phyloP scores from a whole-genome alignment of 2,888 invertebrate genomes.

The Agrotis segetum region DNA sequence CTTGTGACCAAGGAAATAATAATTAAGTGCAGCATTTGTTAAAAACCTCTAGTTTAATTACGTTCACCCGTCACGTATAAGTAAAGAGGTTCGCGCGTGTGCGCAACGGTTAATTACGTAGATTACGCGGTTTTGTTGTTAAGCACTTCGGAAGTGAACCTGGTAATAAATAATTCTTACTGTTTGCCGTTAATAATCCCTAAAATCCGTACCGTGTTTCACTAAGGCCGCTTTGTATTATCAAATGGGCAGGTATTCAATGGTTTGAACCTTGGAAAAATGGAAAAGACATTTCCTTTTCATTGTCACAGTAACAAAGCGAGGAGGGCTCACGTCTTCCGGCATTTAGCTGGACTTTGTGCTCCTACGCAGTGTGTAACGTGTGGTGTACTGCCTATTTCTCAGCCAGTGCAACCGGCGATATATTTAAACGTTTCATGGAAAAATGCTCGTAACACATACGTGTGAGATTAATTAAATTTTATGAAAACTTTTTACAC shows the following conservation, averaged over 20 bases:
- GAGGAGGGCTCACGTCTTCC: constrained; percentile 80
- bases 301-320: constrained; percentile 83
- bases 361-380: constrained; percentile 65
- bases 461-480: constrained; percentile 73
- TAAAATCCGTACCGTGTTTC: constrained; percentile 62
- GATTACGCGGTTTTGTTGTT: constrained; percentile 69
- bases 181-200: constrained; percentile 69
- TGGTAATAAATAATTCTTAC: constrained; percentile 68
- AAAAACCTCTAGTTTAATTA: constrained; percentile 59
- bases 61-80: constrained; percentile 56
- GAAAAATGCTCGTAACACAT: constrained; percentile 65
- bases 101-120: constrained; percentile 65
- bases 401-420: constrained; percentile 39
- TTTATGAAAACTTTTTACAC: constrained; percentile 71
- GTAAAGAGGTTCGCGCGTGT: constrained; percentile 56
- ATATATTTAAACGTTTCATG: constrained; percentile 64
- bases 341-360: constrained; percentile 82
- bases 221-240: constrained; percentile 62
- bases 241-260: constrained; percentile 69
- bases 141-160: constrained; percentile 67
- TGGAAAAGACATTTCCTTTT: constrained; percentile 81
- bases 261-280: constrained; percentile 74
- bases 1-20: constrained; percentile 42
- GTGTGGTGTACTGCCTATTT: constrained; percentile 38
- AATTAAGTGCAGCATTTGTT: constrained; percentile 49